Evolutionary conservation across 1,140 invertebrate species (phyloP).

Genomic region (Scaptodrosophila lebanonensis): DNA sequence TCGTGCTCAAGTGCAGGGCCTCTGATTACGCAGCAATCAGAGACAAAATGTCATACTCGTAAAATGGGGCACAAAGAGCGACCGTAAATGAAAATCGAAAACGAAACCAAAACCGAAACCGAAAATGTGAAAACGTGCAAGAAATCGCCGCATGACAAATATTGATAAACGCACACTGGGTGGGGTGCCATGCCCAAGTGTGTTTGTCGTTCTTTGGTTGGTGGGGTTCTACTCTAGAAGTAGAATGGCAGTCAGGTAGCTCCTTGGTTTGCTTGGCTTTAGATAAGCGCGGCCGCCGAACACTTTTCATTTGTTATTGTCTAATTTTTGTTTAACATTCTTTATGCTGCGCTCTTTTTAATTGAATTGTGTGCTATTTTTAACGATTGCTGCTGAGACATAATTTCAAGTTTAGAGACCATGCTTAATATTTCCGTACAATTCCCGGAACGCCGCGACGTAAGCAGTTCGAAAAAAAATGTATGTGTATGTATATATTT

Average conservation of each 20-base stretch:
- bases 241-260: constrained; percentile 19
- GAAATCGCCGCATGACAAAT: too few species aligned
- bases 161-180: too few species aligned
- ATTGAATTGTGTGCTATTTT: constrained; percentile 36
- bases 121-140: too few species aligned
- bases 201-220: too few species aligned
- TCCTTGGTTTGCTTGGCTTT: constrained; percentile 16
- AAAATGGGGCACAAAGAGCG: not conserved
- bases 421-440: constrained; percentile 9
- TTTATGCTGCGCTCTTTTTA: constrained; percentile 28
- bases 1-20: not conserved
- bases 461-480: too few species aligned
- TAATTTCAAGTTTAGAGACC: constrained; percentile 5
- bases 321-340: constrained; percentile 7
- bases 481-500: not conserved
- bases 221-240: too few species aligned
- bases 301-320: constrained; percentile 3
- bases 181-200: too few species aligned
- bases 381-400: too few species aligned
- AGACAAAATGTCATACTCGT: too few species aligned
- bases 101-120: too few species aligned
- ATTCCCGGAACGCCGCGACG: not conserved
- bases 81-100: too few species aligned
- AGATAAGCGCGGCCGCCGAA: constrained; percentile 38
- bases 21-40: too few species aligned